phyloP scores from a whole-genome alignment of 92 coral and sea anemone species.

The Siderastrea radians region DNA sequence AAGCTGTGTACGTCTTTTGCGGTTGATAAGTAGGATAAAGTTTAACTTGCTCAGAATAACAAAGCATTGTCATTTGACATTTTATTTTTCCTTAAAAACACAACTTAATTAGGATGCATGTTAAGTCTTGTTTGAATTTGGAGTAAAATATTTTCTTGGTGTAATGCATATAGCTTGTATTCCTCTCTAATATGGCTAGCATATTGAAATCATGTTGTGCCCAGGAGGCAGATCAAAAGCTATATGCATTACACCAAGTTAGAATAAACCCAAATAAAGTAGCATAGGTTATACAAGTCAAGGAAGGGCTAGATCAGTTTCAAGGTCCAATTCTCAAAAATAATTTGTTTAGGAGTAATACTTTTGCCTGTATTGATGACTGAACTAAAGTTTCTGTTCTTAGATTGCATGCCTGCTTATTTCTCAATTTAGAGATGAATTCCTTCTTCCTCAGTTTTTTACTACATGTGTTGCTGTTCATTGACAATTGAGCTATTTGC shows the following conservation, averaged over 20 bases:
- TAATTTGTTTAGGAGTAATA: conserved; percentile 9
- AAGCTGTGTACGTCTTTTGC: conserved; percentile 1
- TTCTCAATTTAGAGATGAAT: background rate
- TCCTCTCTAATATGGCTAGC: background rate
- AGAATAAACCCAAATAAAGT: background rate
- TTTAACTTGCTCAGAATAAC: background rate
- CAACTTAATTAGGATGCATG: background rate
- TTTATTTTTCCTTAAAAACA: conserved; percentile 8
- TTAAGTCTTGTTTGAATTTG: conserved; percentile 2
- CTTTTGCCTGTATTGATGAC: background rate
- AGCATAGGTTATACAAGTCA: conserved; percentile 9
- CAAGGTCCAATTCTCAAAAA: background rate
- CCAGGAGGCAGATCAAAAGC: background rate
- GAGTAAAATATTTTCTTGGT: background rate
- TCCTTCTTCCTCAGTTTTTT: background rate
- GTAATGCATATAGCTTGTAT: background rate
- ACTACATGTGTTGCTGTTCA: conserved; percentile 8
- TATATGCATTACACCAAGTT: background rate
- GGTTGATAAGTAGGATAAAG: background rate
- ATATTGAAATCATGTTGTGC: background rate
- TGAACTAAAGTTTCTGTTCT: background rate
- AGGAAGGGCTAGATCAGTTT: background rate
- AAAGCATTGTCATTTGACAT: background rate
- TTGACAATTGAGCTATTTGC: background rate
- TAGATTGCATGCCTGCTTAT: conserved; percentile 5